Conservation (phyloP, 2,888 invertebrate species). For the Halictus ligatus region DNA sequence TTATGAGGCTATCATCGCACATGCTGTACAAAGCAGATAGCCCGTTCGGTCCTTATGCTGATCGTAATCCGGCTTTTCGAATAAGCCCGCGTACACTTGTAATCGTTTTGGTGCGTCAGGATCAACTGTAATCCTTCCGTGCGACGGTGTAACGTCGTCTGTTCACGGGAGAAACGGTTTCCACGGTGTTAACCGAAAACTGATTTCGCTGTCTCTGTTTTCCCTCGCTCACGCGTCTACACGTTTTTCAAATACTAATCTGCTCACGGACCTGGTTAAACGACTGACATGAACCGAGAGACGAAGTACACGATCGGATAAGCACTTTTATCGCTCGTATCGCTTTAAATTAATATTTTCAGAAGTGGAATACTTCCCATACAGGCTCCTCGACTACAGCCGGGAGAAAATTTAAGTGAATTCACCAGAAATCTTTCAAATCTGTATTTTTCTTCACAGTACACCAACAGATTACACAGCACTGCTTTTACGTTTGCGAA, state of each 20-base stretch:
- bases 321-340: neutral
- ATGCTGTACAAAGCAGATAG: slow-evolving; percentile 15
- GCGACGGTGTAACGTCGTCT: slow-evolving; percentile 25
- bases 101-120: slow-evolving; percentile 56
- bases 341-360: neutral
- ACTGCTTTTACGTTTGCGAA: neutral
- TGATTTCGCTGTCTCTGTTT: slow-evolving; percentile 25
- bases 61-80: slow-evolving; percentile 64
- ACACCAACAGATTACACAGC: neutral
- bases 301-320: neutral
- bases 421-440: neutral
- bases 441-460: neutral
- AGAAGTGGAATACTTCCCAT: neutral
- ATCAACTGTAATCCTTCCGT: slow-evolving; percentile 55
- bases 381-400: no score
- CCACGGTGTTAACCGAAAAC: slow-evolving; percentile 28
- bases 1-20: slow-evolving; percentile 17
- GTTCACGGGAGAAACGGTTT: slow-evolving; percentile 2
- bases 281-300: neutral
- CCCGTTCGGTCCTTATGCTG: slow-evolving; percentile 51
- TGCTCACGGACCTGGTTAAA: neutral
- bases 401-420: no score
- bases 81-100: slow-evolving; percentile 61
- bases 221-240: neutral
- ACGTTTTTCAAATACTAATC: neutral